Percentiles rank a stretch among this genome's conserved stretches.
These are phyloP conservation scores for Thymelicus lineola DNA, from an alignment of 2,888 invertebrate species.

Conservation along the genomic window DNA sequence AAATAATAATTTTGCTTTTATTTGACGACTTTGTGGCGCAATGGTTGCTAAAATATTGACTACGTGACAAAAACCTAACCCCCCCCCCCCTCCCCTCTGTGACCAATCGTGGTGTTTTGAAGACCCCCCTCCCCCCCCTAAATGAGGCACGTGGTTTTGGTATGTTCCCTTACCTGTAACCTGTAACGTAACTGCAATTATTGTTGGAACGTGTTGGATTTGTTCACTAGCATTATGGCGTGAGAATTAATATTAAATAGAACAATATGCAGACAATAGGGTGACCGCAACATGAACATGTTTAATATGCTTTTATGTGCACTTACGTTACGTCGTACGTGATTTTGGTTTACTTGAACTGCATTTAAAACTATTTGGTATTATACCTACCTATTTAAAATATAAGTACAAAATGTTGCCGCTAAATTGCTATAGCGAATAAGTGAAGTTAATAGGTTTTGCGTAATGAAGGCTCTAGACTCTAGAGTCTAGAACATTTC, in stretches of 20 bases:
- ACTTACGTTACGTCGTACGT: slow-evolving; percentile 17
- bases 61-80: no score
- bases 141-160: no score
- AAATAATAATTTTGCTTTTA: no score
- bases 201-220: slow-evolving; percentile 12
- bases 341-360: background rate
- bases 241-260: slow-evolving; percentile 30
- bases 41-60: no score
- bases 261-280: slow-evolving; percentile 22
- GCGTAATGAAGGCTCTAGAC: slow-evolving; percentile 33
- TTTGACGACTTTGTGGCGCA: no score
- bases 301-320: slow-evolving; percentile 22
- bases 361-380: background rate
- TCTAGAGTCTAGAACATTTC: slow-evolving; percentile 53
- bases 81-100: no score
- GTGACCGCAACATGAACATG: slow-evolving; percentile 21
- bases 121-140: no score
- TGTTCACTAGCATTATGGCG: slow-evolving; percentile 14
- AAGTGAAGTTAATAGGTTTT: slow-evolving; percentile 12
- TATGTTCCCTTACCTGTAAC: no score
- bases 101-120: no score
- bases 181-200: background rate
- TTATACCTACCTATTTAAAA: no score
- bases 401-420: no score
- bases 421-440: no score